Conservation (phyloP, 2,113 vertebrate species). For the Dascyllus trimaculatus region DNA sequence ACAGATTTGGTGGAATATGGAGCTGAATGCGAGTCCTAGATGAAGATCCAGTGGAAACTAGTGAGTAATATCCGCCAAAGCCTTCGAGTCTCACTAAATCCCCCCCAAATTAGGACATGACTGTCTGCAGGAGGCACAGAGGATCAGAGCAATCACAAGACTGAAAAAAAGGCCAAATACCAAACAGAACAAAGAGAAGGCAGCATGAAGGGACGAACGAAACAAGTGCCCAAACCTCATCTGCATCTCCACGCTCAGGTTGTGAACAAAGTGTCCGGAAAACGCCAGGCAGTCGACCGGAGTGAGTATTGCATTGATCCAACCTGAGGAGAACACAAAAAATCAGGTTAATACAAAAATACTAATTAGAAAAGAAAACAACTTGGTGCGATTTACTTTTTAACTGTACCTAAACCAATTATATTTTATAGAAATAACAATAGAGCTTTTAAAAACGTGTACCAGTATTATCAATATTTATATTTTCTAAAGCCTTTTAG, state of each 20-base stretch:
- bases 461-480: no score
- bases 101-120: neutral
- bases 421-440: no score
- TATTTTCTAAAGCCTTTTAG: no score
- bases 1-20: constrained; percentile 23
- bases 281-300: constrained; percentile 97
- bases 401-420: no score
- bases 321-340: constrained; percentile 83
- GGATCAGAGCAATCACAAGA: neutral
- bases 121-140: neutral
- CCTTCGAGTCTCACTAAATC: constrained; percentile 14
- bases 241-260: constrained; percentile 97
- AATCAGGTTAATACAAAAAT: no score
- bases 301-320: constrained; percentile 98
- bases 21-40: neutral
- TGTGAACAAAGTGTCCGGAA: constrained; percentile 96
- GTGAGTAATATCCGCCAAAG: constrained; percentile 3
- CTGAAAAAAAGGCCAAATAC: neutral
- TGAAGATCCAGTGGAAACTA: constrained; percentile 20
- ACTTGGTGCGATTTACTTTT: no score
- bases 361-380: no score
- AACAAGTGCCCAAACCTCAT: constrained; percentile 91
- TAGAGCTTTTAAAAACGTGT: no score
- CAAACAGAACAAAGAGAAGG: no score
- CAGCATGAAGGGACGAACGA: neutral